Evolutionary conservation across 1,140 invertebrate species (phyloP), one percentile per base, ranked within the genome.

Genomic region (Pseudomyrmex flavicornis): DNA sequence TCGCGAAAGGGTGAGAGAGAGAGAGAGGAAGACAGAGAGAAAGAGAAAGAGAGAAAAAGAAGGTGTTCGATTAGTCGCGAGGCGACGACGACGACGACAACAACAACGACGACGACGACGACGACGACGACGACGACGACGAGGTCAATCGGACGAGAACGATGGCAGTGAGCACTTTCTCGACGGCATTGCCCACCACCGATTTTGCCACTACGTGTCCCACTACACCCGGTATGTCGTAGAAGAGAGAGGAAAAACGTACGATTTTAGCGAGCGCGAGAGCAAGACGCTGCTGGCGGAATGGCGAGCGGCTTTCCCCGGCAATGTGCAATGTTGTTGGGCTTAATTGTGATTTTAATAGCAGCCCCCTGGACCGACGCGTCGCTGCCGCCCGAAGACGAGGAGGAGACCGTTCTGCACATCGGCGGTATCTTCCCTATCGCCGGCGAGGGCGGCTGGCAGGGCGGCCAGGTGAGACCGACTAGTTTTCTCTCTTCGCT

Each of bases 381-480:
- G 65, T 91, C 90, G 65, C 88, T 92, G 59, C 89, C 91, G 65
- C 85, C 88, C 35, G 75, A 82, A 15, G 89, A 91, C 50, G 91
- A 91, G 35, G 91, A 86, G 46, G 95, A 96, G 87, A 97, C 97
- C 94, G 96, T 97, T 83, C 95, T 99, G 82, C 98, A 99, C 93
- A 99, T 99, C 93, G 99, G 98, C 65, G 99, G 98, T 22, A 99
- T 99, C 88, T 99, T 99, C 95, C 99, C 99, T 3, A 99, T 99
- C 93, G 97, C 95, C 73, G 98, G 98, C 12, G 97, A 98, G 92
- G 98, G 98, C 72, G 98, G 98, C 74, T 99, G 99, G 98, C 97
- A 98, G 93, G 98, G 98, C 75, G 98, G 98, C 13, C 98, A 98
- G 95, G 95, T 95, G 17, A 80, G 90, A 88, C 50, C 12, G 58